Evolutionary conservation across 2,888 invertebrate genomes (phyloP).

Genomic region (Volucella inflata): DNA sequence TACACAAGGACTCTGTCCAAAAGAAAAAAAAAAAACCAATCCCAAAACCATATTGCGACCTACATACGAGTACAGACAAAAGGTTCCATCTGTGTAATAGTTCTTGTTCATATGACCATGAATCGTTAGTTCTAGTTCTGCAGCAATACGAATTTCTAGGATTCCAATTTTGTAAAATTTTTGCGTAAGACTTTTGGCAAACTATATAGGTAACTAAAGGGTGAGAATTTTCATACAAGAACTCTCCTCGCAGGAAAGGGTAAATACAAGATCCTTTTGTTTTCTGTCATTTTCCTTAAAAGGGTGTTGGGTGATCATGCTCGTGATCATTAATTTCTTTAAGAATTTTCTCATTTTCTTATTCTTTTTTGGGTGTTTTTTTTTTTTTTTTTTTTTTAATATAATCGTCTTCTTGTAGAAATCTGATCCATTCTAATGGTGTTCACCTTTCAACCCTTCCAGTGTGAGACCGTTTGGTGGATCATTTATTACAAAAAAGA

Average conservation of each 20-base stretch:
- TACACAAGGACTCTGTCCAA: slow-evolving; percentile 23
- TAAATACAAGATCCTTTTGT: slow-evolving; percentile 53
- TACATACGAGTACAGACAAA: slow-evolving; percentile 36
- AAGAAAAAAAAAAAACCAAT: slow-evolving; percentile 29
- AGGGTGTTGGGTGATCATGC: slow-evolving; percentile 70
- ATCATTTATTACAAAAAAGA: slow-evolving; percentile 57
- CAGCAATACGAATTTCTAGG: slow-evolving; percentile 55
- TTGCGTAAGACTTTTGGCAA: slow-evolving; percentile 54
- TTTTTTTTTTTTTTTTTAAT: slow-evolving; percentile 25
- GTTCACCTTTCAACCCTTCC: slow-evolving; percentile 68
- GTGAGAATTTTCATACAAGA: slow-evolving; percentile 56
- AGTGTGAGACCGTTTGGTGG: slow-evolving; percentile 26
- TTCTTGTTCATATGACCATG: slow-evolving; percentile 11
- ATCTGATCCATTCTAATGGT: slow-evolving; percentile 70
- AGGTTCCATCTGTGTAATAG: slow-evolving; percentile 57
- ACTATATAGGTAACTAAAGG: slow-evolving; percentile 36
- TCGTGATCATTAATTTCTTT: slow-evolving; percentile 64
- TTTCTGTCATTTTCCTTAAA: slow-evolving; percentile 68
- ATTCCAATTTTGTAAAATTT: slow-evolving; percentile 28
- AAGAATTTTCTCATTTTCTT: slow-evolving; percentile 41
- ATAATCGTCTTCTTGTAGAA: slow-evolving; percentile 33
- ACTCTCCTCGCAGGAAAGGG: slow-evolving; percentile 54
- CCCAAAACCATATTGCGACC: slow-evolving; percentile 60
- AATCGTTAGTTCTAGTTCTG: slow-evolving; percentile 9
- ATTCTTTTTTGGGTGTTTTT: slow-evolving; percentile 17